Evolutionary conservation across 2,113 vertebrate genomes (phyloP).

Genomic region (Colistium nudipinnis): DNA sequence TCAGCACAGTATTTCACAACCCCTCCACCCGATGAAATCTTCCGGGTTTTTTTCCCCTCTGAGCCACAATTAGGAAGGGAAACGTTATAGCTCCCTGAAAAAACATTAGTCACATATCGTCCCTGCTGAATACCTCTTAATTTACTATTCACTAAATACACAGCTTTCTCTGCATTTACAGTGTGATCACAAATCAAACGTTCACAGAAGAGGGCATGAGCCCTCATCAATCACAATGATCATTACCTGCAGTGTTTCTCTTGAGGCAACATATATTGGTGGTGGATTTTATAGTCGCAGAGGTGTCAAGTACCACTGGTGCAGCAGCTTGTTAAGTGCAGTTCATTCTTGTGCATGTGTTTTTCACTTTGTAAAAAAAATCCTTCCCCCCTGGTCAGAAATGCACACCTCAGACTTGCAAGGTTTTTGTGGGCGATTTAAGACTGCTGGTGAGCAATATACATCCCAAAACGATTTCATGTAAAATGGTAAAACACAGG

Average conservation of each 20-base stretch:
- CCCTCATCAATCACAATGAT: not conserved
- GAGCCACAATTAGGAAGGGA: not conserved
- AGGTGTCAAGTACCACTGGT: not conserved
- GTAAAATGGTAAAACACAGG: not conserved
- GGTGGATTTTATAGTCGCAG: not conserved
- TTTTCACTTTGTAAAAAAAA: constrained; percentile 9
- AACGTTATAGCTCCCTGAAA: not conserved
- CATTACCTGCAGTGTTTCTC: constrained; percentile 19
- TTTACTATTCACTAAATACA: not conserved
- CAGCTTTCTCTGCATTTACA: not conserved
- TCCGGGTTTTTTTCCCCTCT: not conserved
- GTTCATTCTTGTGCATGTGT: constrained; percentile 4
- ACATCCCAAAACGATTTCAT: too few relatives aligned
- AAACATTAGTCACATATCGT: constrained; percentile 12
- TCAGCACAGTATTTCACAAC: constrained; percentile 3
- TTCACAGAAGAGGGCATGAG: not conserved
- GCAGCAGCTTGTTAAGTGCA: not conserved
- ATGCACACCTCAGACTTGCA: not conserved
- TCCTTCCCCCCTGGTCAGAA: not conserved
- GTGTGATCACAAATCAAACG: not conserved
- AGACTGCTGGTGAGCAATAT: not conserved
- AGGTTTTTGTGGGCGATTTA: not conserved
- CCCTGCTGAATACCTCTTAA: not conserved
- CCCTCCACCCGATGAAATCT: not conserved
- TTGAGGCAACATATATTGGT: constrained; percentile 15